phyloP scores from a whole-genome alignment of 2,113 vertebrate genomes.

The Boulengerochromis microlepis region DNA sequence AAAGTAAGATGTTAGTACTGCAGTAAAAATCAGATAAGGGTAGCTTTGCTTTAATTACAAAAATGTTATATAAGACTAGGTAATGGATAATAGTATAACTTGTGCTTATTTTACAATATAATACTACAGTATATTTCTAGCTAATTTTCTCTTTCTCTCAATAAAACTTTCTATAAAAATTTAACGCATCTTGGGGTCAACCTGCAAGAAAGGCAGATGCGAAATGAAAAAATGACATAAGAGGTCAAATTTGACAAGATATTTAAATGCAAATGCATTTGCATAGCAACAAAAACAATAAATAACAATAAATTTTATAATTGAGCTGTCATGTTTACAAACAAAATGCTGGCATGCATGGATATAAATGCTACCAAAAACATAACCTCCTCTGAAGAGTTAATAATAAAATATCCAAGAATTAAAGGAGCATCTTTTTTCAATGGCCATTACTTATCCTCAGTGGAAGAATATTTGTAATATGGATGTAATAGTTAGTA shows the following conservation, averaged over 20 bases:
- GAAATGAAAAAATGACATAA: background rate
- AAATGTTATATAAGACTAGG: background rate
- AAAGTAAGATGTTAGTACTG: background rate
- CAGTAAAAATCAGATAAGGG: background rate
- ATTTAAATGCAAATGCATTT: background rate
- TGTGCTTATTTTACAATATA: background rate
- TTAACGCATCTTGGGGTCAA: accelerated
- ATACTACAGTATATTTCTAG: background rate
- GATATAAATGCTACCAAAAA: background rate
- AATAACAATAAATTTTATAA: background rate
- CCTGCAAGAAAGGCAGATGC: background rate
- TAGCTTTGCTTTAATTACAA: background rate
- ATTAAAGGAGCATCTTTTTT: background rate
- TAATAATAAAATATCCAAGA: background rate
- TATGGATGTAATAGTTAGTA: background rate
- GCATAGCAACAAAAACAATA: background rate
- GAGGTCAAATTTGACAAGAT: background rate
- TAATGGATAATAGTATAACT: background rate
- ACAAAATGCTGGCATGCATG: background rate
- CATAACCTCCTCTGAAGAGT: background rate
- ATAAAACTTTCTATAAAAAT: background rate
- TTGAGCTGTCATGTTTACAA: background rate
- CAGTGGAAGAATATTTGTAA: background rate
- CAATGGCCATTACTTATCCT: accelerated
- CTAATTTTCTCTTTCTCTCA: background rate